Evolutionary conservation across 2,888 invertebrate genomes (phyloP), one percentile per base, ranked within the genome.

Genomic region (Scrobipalpa costella): DNA sequence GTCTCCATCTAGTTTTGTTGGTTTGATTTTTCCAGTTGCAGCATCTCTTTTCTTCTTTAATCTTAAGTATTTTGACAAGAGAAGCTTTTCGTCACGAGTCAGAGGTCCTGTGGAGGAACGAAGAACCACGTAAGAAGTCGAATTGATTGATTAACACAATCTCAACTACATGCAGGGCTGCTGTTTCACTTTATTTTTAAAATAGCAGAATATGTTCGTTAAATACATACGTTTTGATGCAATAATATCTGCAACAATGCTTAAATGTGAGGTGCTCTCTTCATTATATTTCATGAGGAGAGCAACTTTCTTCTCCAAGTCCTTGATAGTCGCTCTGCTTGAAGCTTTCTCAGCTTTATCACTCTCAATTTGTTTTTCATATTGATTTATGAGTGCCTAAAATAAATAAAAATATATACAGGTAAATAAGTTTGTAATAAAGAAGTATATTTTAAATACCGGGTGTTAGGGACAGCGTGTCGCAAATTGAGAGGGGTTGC

Each of bases 321-420:
- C 72, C 38, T 70, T 74, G 1, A 59, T 65, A 62, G 71, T 19
- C 59, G 57, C 67, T 74, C 79, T 13, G 70, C 70, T 38, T 77
- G 64, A 61, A 77, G 72, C 15, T 73, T 19, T 80, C 69, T 85
- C 83, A 64, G 72, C 64, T 68, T 77, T 76, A 21, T 77, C 63
- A 13, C 74, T 71, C 64, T 79, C 80, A 60, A 81, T 76, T 62
- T 68, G 67, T 57, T 71, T 73, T 69, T 85, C 79, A 61, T 77
- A 69, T 68, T 82, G 73, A 67, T 78, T 79, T 0, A 80, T 68
- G 57, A 81, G 74, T 62, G 69, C 66, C 85, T 85, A 71, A 33
- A 79, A 60, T 8, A 17, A 57, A 17, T 36, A 36, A 34, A 57
- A 27, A 13, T 33, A 19, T 27, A 0, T 19, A 27, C 3, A 17